These are phyloP conservation scores for Baryphthengus martii DNA, from an alignment of 2,113 vertebrate species.

Conservation along the genomic window DNA sequence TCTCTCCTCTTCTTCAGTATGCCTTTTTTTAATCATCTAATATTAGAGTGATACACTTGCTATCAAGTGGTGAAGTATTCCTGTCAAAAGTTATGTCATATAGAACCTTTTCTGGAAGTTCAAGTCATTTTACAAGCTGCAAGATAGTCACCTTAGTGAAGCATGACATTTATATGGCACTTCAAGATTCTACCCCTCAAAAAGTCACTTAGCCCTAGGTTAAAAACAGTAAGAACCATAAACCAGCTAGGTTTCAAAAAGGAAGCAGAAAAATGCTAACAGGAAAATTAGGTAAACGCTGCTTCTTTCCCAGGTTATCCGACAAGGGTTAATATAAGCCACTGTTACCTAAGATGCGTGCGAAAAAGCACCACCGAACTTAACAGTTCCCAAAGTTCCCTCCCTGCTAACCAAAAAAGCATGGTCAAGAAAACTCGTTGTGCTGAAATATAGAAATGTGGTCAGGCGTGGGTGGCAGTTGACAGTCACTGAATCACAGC, in stretches of 20 bases:
- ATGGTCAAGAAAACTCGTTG: neutral
- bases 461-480: neutral
- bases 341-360: neutral
- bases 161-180: neutral
- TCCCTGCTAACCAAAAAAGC: neutral
- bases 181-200: neutral
- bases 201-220: neutral
- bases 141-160: neutral
- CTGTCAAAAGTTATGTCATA: neutral
- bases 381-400: neutral
- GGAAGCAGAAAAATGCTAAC: neutral
- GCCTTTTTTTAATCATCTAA: neutral
- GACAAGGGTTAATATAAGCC: neutral
- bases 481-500: neutral
- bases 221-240: neutral
- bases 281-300: neutral
- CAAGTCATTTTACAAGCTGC: neutral
- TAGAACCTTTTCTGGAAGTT: neutral
- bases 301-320: neutral
- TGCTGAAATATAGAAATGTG: neutral
- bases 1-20: neutral
- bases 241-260: neutral
- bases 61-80: neutral
- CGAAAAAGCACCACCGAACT: neutral
- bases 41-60: neutral